A percentile compares a stretch with the other conserved stretches of the same genome.
phyloP scores from a whole-genome alignment of 2,113 vertebrate species.

The Dromaius novaehollandiae region DNA sequence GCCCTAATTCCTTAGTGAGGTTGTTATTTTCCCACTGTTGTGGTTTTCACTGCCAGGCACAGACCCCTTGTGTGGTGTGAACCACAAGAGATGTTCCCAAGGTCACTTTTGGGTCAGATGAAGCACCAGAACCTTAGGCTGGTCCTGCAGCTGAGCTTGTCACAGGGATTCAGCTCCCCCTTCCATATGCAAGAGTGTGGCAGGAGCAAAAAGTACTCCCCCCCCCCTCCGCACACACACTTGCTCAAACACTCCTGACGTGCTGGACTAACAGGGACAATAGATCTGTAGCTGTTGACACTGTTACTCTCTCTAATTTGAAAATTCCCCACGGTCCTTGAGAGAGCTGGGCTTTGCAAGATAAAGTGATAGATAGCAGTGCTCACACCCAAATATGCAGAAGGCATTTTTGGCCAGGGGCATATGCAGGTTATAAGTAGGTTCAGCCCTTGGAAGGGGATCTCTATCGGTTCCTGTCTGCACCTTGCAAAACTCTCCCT shows the following conservation, averaged over 20 bases:
- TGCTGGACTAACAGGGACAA: not conserved
- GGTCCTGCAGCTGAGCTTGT: not conserved
- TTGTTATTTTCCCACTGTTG: not conserved
- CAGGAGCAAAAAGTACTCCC: not conserved
- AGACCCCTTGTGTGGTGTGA: not conserved
- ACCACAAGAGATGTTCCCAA: not conserved
- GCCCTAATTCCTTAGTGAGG: not conserved
- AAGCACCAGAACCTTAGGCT: not conserved
- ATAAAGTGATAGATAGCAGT: not conserved
- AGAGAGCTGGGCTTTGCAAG: not conserved
- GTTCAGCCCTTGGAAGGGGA: not conserved
- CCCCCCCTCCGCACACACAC: too few species aligned
- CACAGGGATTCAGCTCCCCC: not conserved
- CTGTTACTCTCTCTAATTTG: not conserved
- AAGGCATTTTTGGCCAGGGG: not conserved
- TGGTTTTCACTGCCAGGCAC: not conserved
- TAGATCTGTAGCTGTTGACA: not conserved
- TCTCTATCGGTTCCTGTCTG: not conserved
- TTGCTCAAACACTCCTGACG: not conserved
- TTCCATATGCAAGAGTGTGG: constrained; percentile 9
- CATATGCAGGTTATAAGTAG: not conserved
- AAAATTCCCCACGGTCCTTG: not conserved
- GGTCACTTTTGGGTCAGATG: not conserved
- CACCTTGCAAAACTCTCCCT: not conserved
- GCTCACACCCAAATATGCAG: constrained; percentile 8